phyloP scores from a whole-genome alignment of 1,140 invertebrate genomes.

The Cyrtorhinus lividipennis region DNA sequence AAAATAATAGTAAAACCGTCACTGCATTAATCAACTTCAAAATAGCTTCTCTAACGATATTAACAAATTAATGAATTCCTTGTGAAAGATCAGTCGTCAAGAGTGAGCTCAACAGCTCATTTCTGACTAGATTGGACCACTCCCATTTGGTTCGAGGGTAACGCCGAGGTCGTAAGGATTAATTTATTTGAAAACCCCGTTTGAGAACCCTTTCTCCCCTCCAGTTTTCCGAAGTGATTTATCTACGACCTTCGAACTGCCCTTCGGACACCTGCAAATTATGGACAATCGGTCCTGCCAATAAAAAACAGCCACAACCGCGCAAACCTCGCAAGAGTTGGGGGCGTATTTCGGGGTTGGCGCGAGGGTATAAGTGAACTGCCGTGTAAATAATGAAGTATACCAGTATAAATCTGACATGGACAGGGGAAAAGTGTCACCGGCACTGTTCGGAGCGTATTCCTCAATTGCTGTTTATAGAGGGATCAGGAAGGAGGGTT shows the following conservation, averaged over 20 bases:
- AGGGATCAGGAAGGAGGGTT: constrained; percentile 11
- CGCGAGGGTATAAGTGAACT: constrained; percentile 7
- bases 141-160: too few relatives aligned
- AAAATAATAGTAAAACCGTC: too few relatives aligned
- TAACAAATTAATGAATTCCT: too few relatives aligned
- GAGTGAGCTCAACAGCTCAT: too few relatives aligned
- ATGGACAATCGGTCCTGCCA: constrained; percentile 11
- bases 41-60: too few relatives aligned
- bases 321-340: neutral
- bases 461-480: constrained; percentile 17
- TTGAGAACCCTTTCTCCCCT: neutral
- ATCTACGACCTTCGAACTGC: neutral
- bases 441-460: neutral
- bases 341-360: neutral
- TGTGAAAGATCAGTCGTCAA: too few relatives aligned
- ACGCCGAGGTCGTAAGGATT: neutral
- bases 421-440: constrained; percentile 12
- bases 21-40: too few relatives aligned
- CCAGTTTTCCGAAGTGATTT: constrained; percentile 4
- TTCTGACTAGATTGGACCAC: too few relatives aligned
- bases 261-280: constrained; percentile 16
- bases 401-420: constrained; percentile 15
- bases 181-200: neutral
- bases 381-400: constrained; percentile 15
- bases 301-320: constrained; percentile 10